Conservation (phyloP, 2,797 vertebrate species). For the Coregonus suidteri region DNA sequence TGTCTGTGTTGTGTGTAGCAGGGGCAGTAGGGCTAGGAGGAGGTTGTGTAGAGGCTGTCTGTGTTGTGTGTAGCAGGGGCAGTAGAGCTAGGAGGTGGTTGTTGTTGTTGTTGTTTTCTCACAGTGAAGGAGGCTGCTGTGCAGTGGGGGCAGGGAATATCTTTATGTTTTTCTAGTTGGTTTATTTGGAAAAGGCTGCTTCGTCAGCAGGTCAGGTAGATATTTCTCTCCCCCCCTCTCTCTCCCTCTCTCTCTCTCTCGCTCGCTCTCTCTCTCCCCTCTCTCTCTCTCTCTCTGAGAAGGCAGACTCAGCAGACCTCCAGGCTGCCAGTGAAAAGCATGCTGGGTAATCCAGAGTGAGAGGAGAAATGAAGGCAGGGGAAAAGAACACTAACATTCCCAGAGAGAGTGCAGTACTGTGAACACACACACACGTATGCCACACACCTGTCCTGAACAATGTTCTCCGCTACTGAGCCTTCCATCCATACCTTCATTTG, state of each 20-base stretch:
- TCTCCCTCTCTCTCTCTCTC: not conserved
- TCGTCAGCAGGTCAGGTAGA: slow-evolving; percentile 73
- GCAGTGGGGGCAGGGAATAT: not conserved
- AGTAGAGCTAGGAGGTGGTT: too few species aligned
- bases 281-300: slow-evolving; percentile 22
- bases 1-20: too few species aligned
- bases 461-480: too few species aligned
- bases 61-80: too few species aligned
- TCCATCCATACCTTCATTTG: too few species aligned
- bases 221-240: not conserved
- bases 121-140: not conserved
- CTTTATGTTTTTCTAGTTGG: slow-evolving; percentile 32
- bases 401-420: slow-evolving; percentile 2
- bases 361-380: slow-evolving; percentile 30
- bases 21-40: not conserved
- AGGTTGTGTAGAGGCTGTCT: not conserved
- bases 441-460: slow-evolving; percentile 16
- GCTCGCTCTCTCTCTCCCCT: not conserved
- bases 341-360: slow-evolving; percentile 70
- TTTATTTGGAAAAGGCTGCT: slow-evolving; percentile 64
- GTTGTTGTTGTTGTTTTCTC: not conserved
- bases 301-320: slow-evolving; percentile 73
- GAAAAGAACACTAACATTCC: slow-evolving; percentile 12
- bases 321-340: slow-evolving; percentile 64
- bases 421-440: slow-evolving; percentile 29